Evolutionary conservation across 2,797 vertebrate species (phyloP).

Genomic region (Chelonia mydas): DNA sequence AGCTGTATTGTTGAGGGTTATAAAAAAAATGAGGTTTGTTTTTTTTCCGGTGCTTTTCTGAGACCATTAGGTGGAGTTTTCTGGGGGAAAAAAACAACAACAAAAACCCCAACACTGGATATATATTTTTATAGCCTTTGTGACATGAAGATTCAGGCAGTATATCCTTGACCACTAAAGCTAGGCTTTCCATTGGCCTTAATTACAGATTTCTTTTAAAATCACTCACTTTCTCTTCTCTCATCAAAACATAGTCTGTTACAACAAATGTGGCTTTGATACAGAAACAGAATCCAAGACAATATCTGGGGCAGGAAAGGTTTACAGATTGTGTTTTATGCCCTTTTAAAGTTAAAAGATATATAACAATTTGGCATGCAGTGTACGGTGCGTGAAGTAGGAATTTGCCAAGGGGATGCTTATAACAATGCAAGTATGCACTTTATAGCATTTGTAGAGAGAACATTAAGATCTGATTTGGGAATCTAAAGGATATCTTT

Average conservation of each 20-base stretch:
- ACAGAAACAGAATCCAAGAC: neutral
- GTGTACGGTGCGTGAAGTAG: neutral
- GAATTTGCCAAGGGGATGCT: neutral
- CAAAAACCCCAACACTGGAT: neutral
- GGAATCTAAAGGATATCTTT: neutral
- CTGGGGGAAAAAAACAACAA: neutral
- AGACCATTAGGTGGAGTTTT: neutral
- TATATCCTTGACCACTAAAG: neutral
- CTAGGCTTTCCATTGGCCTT: neutral
- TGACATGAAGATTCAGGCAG: neutral
- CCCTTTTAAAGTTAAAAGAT: neutral
- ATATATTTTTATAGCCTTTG: neutral
- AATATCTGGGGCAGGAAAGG: neutral
- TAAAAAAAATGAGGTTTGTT: no score
- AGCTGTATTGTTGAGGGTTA: neutral
- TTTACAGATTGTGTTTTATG: neutral
- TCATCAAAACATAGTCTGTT: neutral
- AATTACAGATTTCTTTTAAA: neutral
- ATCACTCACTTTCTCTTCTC: neutral
- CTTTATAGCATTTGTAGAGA: neutral
- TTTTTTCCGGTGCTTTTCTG: neutral
- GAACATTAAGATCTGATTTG: neutral
- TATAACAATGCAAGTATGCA: neutral
- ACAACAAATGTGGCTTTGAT: neutral
- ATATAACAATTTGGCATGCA: neutral